phyloP scores from a whole-genome alignment of 2,113 vertebrate species.

The Sylvietta virens region DNA sequence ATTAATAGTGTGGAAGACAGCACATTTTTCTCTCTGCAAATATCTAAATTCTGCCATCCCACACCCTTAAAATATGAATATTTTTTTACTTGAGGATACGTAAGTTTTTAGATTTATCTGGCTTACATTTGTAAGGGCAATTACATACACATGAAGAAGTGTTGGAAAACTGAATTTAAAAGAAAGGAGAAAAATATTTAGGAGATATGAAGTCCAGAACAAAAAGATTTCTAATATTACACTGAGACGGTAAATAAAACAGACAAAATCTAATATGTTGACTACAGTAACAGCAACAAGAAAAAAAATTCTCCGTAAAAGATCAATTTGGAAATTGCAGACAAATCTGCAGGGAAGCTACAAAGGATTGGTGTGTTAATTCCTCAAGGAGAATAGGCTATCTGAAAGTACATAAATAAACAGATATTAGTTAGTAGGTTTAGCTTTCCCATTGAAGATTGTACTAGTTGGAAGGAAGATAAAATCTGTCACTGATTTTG shows the following conservation, averaged over 20 bases:
- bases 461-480: background rate
- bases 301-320: background rate
- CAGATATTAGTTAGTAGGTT: background rate
- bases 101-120: background rate
- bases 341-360: background rate
- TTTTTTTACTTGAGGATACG: background rate
- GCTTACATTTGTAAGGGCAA: background rate
- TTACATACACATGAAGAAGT: background rate
- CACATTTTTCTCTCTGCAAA: background rate
- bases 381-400: background rate
- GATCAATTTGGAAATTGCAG: background rate
- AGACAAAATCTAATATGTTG: background rate
- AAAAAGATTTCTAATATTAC: background rate
- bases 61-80: background rate
- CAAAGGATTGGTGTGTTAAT: background rate
- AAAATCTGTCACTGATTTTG: background rate
- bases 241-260: background rate
- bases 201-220: background rate
- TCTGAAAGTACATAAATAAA: background rate
- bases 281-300: background rate
- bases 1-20: background rate
- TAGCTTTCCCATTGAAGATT: background rate
- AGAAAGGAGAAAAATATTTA: background rate
- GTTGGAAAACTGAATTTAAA: background rate
- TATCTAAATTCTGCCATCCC: background rate